Conservation (phyloP, 2,888 invertebrate species). For the Beris chalybata region DNA sequence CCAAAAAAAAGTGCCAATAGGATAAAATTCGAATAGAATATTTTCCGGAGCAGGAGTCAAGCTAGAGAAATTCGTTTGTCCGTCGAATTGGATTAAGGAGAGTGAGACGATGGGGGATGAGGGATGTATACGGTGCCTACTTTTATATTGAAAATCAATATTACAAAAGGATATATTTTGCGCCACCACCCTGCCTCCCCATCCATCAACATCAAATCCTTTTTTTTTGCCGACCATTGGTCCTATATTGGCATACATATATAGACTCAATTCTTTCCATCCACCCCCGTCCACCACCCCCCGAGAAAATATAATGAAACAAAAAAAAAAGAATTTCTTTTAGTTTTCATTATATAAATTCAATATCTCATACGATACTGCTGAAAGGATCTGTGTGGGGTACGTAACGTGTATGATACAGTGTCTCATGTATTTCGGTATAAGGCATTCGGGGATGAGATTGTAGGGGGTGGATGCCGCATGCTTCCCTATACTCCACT, state of each 20-base stretch:
- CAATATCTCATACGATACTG: conserved; percentile 35
- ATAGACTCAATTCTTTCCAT: conserved; percentile 1
- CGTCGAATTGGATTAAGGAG: neutral
- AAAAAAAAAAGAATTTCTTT: conserved; percentile 35
- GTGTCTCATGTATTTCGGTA: no score
- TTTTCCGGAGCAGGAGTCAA: neutral
- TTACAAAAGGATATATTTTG: conserved; percentile 14
- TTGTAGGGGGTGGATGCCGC: no score
- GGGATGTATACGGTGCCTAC: neutral
- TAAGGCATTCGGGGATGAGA: no score
- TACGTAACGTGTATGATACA: neutral
- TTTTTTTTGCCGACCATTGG: neutral
- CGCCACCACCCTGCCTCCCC: neutral
- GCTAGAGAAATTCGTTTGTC: neutral
- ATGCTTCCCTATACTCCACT: no score
- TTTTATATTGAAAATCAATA: conserved; percentile 38
- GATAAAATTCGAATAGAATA: neutral
- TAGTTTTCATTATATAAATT: conserved; percentile 40
- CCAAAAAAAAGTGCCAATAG: conserved; percentile 29
- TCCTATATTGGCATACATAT: conserved; percentile 1
- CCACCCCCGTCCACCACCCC: neutral
- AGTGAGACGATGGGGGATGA: no score
- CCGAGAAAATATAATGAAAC: conserved; percentile 38
- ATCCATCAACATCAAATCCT: no score
- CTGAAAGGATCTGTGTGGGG: conserved; percentile 21